These are phyloP conservation scores for Tolypeutes matacus DNA, from an alignment of 2,797 vertebrate genomes.

Conservation along the genomic window DNA sequence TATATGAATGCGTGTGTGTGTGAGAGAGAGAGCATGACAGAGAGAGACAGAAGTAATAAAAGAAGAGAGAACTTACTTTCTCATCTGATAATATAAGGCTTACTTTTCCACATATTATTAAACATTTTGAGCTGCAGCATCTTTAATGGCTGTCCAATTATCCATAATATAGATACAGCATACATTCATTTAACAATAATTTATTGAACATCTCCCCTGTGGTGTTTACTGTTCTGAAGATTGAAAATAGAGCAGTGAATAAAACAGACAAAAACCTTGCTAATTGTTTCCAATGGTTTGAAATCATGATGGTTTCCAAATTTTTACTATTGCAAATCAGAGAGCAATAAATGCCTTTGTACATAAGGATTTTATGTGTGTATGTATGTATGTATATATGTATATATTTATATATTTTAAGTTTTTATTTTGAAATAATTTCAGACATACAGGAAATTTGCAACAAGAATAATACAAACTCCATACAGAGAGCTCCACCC, in stretches of 20 bases:
- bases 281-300: background rate
- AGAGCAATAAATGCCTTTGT: background rate
- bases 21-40: background rate
- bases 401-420: too few species aligned
- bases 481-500: too few species aligned
- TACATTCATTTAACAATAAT: background rate
- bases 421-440: too few species aligned
- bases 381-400: too few species aligned
- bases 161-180: background rate
- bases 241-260: background rate
- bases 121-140: background rate
- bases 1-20: background rate
- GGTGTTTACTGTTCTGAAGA: background rate
- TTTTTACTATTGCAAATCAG: background rate
- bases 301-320: background rate
- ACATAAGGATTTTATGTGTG: background rate
- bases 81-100: background rate
- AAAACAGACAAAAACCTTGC: constrained; percentile 24
- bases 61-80: background rate
- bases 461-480: too few species aligned
- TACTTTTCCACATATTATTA: background rate
- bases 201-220: background rate
- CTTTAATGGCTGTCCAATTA: constrained; percentile 35
- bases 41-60: background rate
- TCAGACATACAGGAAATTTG: too few species aligned